Percentiles rank a stretch among this genome's conserved stretches.
These are phyloP conservation scores for Diaperis boleti DNA, from an alignment of 2,888 invertebrate species.

Conservation along the genomic window DNA sequence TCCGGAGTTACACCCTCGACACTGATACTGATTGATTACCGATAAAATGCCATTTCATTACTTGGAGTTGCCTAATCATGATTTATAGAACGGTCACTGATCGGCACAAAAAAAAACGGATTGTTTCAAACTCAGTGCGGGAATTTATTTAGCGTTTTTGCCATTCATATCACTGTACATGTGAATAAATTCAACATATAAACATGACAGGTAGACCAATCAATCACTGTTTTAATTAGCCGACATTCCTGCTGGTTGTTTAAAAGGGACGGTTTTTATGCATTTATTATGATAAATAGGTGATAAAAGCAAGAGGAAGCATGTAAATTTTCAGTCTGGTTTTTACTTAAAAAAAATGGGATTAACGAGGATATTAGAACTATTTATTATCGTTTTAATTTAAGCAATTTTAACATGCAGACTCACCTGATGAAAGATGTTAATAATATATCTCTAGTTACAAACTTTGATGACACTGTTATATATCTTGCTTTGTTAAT, in stretches of 20 bases:
- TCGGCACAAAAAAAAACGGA: slow-evolving; percentile 18
- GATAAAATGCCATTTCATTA: slow-evolving; percentile 31
- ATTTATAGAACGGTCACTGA: slow-evolving; percentile 29
- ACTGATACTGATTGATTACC: slow-evolving; percentile 40
- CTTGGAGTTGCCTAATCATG: slow-evolving; percentile 33
- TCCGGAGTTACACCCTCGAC: slow-evolving; percentile 26
- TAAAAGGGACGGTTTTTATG: background rate
- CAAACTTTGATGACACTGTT: too few species aligned
- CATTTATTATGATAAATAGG: slow-evolving; percentile 20
- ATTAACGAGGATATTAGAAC: slow-evolving; percentile 17
- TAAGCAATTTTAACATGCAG: slow-evolving; percentile 11
- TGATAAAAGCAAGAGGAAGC: background rate
- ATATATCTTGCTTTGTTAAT: slow-evolving; percentile 5
- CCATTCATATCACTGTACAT: slow-evolving; percentile 18
- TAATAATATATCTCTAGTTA: too few species aligned
- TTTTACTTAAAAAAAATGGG: background rate
- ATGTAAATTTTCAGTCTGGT: background rate
- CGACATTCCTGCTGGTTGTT: slow-evolving; percentile 16
- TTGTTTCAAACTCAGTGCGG: background rate
- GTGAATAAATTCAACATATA: slow-evolving; percentile 32
- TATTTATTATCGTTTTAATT: slow-evolving; percentile 39
- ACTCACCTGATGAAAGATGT: slow-evolving; percentile 14
- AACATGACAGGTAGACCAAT: slow-evolving; percentile 26
- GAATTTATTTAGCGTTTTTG: slow-evolving; percentile 26
- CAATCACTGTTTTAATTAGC: slow-evolving; percentile 31